Base-by-base conservation (phyloP, 2,888 invertebrate genomes). In the Patella caerulea region DNA sequence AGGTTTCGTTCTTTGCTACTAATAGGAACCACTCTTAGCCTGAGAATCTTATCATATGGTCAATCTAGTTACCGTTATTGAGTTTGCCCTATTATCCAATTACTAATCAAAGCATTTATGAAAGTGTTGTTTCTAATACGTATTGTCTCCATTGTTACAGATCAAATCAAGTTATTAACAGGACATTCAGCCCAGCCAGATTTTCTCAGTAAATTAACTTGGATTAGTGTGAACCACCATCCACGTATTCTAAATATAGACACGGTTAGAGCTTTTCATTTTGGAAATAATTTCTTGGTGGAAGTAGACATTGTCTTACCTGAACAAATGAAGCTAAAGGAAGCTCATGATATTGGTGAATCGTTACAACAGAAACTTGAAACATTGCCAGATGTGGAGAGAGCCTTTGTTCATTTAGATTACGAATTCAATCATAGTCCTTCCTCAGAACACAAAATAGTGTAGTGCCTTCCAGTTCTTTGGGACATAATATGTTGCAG, bases 261-360 rank as follows among this genome's bases (percentile, higher is more conserved):
- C 85, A 93, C 93, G 0, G 92, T 93, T n/a, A 87, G 92, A 59
- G 93, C 92, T 5, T 93, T 92, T 82, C 93, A 93, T 84, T 93
- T 91, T 79, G 93, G 93, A 9, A 90, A 89, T 79, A 92, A 92
- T 79, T 92, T 91, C 83, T 83, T 91, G 2, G 91, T 92, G 2
- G 92, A 92, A 82, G 91, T 90, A 3, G 88, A 88, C 77, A 91
- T 93, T 77, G 92, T 93, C 2, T 83, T 93, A 70, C 92, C 92
- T n/a, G 89, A 89, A 72, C 85, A 89, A 24, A 92, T 93, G 92
- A 84, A 85, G 0, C 83, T 93, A 65, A 86, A 87, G 29, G 88
- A 90, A 73, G 90, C 92, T 0, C 93, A 93, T 79, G 92, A 93
- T 84, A 92, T 93, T 71, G 91, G 91, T 3, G 93, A 93, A 84